These are phyloP conservation scores for Cataglyphis altisquamis DNA, from an alignment of 2,888 invertebrate genomes.

Conservation along the genomic window DNA sequence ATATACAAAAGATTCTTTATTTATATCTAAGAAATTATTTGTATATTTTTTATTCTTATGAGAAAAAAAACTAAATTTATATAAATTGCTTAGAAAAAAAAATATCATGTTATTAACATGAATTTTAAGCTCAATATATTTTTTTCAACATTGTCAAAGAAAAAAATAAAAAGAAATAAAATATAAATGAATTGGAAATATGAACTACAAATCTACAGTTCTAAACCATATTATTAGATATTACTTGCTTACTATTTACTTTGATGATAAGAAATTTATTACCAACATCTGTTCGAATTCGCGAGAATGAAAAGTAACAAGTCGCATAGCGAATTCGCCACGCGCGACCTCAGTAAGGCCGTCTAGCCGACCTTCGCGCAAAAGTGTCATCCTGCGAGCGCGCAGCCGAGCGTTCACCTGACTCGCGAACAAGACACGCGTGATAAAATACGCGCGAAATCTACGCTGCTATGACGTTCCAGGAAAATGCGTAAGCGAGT, in stretches of 20 bases:
- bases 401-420: slow-evolving; percentile 25
- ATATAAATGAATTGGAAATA: not conserved
- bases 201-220: not conserved
- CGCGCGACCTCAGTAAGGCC: slow-evolving; percentile 69
- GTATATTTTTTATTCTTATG: not conserved
- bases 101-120: not conserved
- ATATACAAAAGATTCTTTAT: not conserved
- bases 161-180: not conserved
- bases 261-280: not conserved
- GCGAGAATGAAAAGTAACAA: slow-evolving; percentile 22
- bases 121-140: not conserved
- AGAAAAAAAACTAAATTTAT: not conserved
- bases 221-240: not conserved
- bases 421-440: slow-evolving; percentile 32
- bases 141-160: not conserved
- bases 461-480: slow-evolving; percentile 47
- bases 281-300: not conserved
- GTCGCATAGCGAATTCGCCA: slow-evolving; percentile 56
- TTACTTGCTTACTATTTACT: not conserved
- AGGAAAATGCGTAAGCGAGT: slow-evolving; percentile 55
- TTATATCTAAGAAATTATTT: not conserved
- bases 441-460: slow-evolving; percentile 63
- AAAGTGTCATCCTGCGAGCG: slow-evolving; percentile 65
- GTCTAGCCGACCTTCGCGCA: slow-evolving; percentile 68
- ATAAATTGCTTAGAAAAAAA: not conserved